phyloP scores from a whole-genome alignment of 2,888 invertebrate species.

The Ectemnius cavifrons region DNA sequence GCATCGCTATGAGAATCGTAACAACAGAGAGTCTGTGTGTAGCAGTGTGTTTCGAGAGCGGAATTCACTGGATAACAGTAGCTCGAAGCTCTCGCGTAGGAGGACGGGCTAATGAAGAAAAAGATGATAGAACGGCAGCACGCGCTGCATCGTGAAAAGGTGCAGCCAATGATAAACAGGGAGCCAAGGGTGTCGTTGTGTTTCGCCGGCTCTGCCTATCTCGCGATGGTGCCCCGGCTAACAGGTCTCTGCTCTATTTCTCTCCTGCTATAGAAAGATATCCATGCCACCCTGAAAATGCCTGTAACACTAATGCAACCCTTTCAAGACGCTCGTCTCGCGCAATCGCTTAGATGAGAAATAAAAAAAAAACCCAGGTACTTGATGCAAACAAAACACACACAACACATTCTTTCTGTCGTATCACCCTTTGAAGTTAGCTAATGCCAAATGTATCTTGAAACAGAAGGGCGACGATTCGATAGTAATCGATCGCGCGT shows the following conservation, averaged over 20 bases:
- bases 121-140: constrained; percentile 51
- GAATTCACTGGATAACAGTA: constrained; percentile 15
- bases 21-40: background rate
- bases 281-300: constrained; percentile 18
- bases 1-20: constrained; percentile 1
- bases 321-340: constrained; percentile 28
- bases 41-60: constrained; percentile 3
- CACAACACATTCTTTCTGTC: background rate
- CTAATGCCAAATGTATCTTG: background rate
- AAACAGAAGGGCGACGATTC: constrained; percentile 5
- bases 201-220: constrained; percentile 24
- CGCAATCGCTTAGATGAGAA: background rate
- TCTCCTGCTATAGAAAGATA: constrained; percentile 31
- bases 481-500: constrained; percentile 19
- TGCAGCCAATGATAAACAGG: constrained; percentile 68
- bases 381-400: background rate
- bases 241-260: constrained; percentile 38
- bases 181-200: constrained; percentile 59
- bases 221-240: constrained; percentile 27
- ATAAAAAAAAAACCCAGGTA: background rate
- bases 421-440: background rate
- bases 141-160: constrained; percentile 60
- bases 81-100: constrained; percentile 16
- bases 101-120: constrained; percentile 61
- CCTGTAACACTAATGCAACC: constrained; percentile 29